Base-by-base conservation (phyloP, 2,113 vertebrate species). In the Nesoenas mayeri region DNA sequence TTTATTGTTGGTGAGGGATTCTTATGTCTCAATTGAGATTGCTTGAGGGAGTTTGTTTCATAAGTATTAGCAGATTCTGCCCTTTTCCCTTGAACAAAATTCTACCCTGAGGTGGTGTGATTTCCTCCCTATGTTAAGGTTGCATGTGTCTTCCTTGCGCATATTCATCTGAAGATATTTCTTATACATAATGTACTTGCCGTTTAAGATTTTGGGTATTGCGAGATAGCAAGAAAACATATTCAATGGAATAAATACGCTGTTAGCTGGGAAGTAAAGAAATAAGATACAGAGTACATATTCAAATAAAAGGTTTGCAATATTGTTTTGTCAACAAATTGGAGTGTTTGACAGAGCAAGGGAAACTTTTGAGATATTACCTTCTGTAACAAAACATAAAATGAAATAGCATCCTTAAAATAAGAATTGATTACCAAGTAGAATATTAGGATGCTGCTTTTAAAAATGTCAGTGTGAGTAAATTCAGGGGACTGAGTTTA, bases 1-100 rank as follows among this genome's bases (percentile, higher is more conserved):
- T 88, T 93, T 77, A 70, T 90, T 93, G 65, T 86, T 97, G 31
- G 65, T 58, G 83, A 79, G 79, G 34, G 61, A 79, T 93, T 89
- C 83, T 86, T 93, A 93, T 91, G 72, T 92, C 44, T 92, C 69
- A 56, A 1, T 56, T 79, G 65, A 81, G 71, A 19, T 95, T 81
- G 73, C 83, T 92, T 36, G 64, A 89, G 80, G 91, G 79, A 4
- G 16, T 20, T 90, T 92, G 48, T 90, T 95, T 95, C 69, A 10
- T 93, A 90, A 94, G 42, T 56, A 47, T 75, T 62, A 74, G 60
- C 67, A 95, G 70, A 70, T 44, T 64, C 78, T 79, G 28, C 19
- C 32, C 24, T 62, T 82, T 78, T 85, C 54, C 38, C 56, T 74
- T 14, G 19, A 78, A 84, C 32, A 57, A 67, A 84, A 78, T 93